phyloP scores from a whole-genome alignment of 2,797 vertebrate species.

The Acanthurus tractus region DNA sequence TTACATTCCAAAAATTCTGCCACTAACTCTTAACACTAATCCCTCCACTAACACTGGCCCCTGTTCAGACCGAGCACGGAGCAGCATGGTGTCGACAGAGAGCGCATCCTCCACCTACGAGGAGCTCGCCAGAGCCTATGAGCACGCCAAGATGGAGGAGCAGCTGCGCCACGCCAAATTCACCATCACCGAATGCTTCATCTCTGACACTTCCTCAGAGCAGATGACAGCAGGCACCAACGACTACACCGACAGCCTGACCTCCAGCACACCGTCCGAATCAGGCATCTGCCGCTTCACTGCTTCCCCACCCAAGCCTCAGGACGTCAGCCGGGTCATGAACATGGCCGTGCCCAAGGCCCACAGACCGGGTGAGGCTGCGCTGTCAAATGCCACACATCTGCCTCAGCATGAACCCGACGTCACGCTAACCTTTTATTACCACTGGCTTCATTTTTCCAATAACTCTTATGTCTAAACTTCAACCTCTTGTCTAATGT shows the following conservation, averaged over 20 bases:
- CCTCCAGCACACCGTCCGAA: slow-evolving; percentile 98
- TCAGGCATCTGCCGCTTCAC: slow-evolving; percentile 99
- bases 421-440: slow-evolving; percentile 1
- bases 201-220: slow-evolving; percentile 98
- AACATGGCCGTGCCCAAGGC: slow-evolving; percentile 99
- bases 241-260: slow-evolving; percentile 98
- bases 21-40: slow-evolving; percentile 55
- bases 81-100: slow-evolving; percentile 99
- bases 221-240: slow-evolving; percentile 98
- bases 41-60: slow-evolving; percentile 53
- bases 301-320: slow-evolving; percentile 97
- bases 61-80: slow-evolving; percentile 92
- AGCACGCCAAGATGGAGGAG: slow-evolving; percentile 99
- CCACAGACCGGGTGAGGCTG: slow-evolving; percentile 94
- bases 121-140: slow-evolving; percentile 97
- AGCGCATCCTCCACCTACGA: slow-evolving; percentile 98
- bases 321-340: slow-evolving; percentile 94
- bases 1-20: slow-evolving; percentile 16
- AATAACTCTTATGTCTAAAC: slow-evolving; percentile 25
- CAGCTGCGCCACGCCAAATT: slow-evolving; percentile 98
- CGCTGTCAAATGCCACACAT: slow-evolving; percentile 3
- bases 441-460: slow-evolving; percentile 3
- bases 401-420: not conserved
- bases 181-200: slow-evolving; percentile 99
- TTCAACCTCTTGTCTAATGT: slow-evolving; percentile 24